Conservation (phyloP, 2,797 vertebrate species). For the Sus cebifrons region DNA sequence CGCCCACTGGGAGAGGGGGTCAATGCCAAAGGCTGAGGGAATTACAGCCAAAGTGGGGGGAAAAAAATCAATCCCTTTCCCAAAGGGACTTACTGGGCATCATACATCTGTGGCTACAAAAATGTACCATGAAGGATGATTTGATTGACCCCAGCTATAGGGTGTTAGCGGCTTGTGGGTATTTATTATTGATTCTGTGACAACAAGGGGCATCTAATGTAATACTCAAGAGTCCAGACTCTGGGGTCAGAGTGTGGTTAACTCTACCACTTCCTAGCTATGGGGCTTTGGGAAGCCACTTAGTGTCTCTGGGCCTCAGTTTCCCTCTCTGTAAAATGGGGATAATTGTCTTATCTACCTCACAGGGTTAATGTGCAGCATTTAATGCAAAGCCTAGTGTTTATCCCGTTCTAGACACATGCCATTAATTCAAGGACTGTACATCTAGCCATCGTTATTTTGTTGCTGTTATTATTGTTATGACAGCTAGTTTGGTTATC, state of each 20-base stretch:
- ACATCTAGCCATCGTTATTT: not conserved
- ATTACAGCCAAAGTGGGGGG: not conserved
- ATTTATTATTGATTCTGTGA: not conserved
- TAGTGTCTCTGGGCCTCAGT: not conserved
- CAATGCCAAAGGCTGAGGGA: not conserved
- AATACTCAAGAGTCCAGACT: not conserved
- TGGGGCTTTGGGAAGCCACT: not conserved
- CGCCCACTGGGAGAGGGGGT: not conserved
- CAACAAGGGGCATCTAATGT: not conserved
- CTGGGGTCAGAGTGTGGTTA: not conserved
- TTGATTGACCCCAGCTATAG: not conserved
- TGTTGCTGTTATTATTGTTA: not conserved
- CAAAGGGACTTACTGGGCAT: not conserved
- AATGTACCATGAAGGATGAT: not conserved
- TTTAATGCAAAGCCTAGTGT: not conserved
- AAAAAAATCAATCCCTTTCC: not conserved
- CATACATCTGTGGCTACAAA: not conserved
- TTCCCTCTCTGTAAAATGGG: constrained; percentile 28
- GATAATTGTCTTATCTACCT: not conserved
- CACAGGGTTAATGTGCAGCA: not conserved
- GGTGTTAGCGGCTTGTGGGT: not conserved
- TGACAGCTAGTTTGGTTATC: not conserved
- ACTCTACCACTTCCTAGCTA: not conserved
- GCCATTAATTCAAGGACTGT: not conserved
- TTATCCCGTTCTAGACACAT: not conserved